Evolutionary conservation across 2,888 invertebrate genomes (phyloP), one percentile per base, ranked within the genome.

Genomic region (Leucophora obtusa): DNA sequence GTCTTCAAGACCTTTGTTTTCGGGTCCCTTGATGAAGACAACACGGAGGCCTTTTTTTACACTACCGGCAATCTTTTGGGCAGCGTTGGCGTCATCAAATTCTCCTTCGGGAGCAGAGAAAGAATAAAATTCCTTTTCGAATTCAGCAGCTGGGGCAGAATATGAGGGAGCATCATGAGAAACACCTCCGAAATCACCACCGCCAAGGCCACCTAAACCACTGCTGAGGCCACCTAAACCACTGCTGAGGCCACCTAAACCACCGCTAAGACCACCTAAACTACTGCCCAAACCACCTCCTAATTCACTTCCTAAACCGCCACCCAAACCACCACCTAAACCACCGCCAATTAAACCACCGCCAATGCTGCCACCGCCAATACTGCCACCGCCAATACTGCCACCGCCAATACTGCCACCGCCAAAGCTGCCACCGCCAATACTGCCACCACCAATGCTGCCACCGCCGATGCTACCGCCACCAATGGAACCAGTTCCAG

Each of bases 11-110:
- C 86, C 88, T 74, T 84, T 87, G 82, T 87, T 87, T 83, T 88
- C 88, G 82, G 89, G 89, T 70, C 88, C 87, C 84, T 88, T 89
- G 80, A 89, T 89, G 85, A 89, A 89, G 62, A 89, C 80, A 21
- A 89, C 88, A 35, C 70, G 79, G 21, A 75, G 65, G 71, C 84
- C 87, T 82, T 87, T 86, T 82, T 88, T 89, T 75, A 88, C 11
- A 3, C 85, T 83, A 63, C 84, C 76, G 11, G 84, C 84, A 7
- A 84, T 83, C 17, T 83, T 83, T 53, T 87, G 85, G 10, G 83
- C 60, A 65, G 85, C 83, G 47, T 84, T 79, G 6, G 84, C 85
- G 73, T 87, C 87, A 69, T 86, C 84, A 47, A 86, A 86, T 69
- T 88, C 89, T 69, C 85, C 87, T 81, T 89, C 89, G 78, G 88